These are phyloP conservation scores for Arctia plantaginis DNA, from an alignment of 2,888 invertebrate species.

Conservation along the genomic window DNA sequence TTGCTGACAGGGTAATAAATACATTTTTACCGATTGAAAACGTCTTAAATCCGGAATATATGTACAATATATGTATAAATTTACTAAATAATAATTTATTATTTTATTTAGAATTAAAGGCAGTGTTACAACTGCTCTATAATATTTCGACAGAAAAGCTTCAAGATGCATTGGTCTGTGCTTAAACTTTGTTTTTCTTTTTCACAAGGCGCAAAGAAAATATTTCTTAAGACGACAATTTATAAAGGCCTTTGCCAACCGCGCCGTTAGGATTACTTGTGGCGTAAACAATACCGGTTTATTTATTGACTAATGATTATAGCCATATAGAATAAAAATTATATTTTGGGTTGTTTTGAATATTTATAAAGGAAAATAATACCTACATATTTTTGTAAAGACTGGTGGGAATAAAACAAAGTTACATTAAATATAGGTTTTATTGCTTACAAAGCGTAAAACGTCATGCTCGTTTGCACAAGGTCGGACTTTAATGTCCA, in stretches of 20 bases:
- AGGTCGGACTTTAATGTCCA: background rate
- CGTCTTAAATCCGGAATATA: too few species aligned
- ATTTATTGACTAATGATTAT: conserved; percentile 57
- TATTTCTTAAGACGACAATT: conserved; percentile 53
- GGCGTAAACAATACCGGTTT: conserved; percentile 51
- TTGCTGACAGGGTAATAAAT: too few species aligned
- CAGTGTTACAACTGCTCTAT: background rate
- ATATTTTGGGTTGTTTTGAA: conserved; percentile 8
- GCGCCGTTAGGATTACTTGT: conserved; percentile 47
- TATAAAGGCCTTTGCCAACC: conserved; percentile 46
- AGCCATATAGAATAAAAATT: conserved; percentile 25
- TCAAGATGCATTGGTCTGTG: conserved; percentile 36
- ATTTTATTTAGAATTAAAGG: background rate
- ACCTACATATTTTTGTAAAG: background rate
- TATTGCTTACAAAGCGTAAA: background rate
- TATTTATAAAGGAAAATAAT: background rate
- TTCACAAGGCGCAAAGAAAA: conserved; percentile 40
- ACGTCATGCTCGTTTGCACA: too few species aligned
- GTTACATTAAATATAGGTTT: background rate
- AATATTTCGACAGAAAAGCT: background rate
- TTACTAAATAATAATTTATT: too few species aligned
- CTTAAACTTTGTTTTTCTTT: conserved; percentile 43
- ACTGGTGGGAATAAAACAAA: background rate
- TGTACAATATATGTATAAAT: too few species aligned
- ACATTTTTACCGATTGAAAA: too few species aligned